These are phyloP conservation scores for Linnaemya vulpina DNA, from an alignment of 2,888 invertebrate genomes.

Conservation along the genomic window DNA sequence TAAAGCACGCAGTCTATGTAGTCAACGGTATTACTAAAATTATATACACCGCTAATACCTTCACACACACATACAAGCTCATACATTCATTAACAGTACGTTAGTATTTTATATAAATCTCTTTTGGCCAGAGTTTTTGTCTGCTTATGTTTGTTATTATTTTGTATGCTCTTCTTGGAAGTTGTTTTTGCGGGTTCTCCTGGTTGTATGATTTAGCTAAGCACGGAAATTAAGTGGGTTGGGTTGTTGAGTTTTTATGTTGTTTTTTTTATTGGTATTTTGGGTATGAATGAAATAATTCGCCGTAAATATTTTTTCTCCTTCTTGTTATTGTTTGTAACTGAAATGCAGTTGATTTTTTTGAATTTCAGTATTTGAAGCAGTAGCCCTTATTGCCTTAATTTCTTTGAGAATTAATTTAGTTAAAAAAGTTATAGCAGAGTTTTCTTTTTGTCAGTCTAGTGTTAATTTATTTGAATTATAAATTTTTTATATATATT, in stretches of 20 bases:
- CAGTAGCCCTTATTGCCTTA: constrained; percentile 42
- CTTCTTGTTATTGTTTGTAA: constrained; percentile 12
- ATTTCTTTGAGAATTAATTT: constrained; percentile 39
- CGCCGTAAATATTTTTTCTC: constrained; percentile 50
- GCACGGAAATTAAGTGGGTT: constrained; percentile 49
- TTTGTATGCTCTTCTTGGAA: constrained; percentile 42
- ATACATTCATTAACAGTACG: constrained; percentile 11
- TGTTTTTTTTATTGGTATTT: constrained; percentile 20
- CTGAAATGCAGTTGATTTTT: constrained; percentile 10
- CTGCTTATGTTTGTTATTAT: not conserved
- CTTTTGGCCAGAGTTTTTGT: constrained; percentile 25
- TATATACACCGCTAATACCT: constrained; percentile 38
- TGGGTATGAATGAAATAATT: constrained; percentile 41
- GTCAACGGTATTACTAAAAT: constrained; percentile 34
- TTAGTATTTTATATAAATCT: constrained; percentile 45
- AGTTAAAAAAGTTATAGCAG: constrained; percentile 55
- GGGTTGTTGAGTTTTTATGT: constrained; percentile 42
- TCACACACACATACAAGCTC: not conserved
- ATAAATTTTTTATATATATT: not conserved
- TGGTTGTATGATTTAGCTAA: constrained; percentile 49
- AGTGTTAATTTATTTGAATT: constrained; percentile 27
- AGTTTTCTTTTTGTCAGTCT: constrained; percentile 59
- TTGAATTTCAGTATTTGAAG: constrained; percentile 14
- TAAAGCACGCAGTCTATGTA: constrained; percentile 14
- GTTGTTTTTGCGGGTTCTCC: constrained; percentile 31